These are phyloP conservation scores for Rhysida immarginata DNA, from an alignment of 1,140 invertebrate species.

Conservation along the genomic window DNA sequence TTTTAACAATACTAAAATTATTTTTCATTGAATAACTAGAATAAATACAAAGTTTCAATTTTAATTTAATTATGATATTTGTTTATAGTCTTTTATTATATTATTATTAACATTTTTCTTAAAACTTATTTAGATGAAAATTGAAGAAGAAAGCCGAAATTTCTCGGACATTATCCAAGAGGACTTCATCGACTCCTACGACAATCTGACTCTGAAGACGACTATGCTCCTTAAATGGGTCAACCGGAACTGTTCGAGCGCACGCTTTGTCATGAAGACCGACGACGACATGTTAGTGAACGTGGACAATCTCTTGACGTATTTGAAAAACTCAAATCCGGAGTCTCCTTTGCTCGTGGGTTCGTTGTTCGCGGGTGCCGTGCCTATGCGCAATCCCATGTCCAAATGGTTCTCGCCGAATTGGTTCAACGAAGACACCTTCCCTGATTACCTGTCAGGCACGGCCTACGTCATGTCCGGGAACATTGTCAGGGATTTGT, in stretches of 20 bases:
- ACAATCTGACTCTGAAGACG: conserved; percentile 26
- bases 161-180: conserved; percentile 20
- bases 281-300: conserved; percentile 26
- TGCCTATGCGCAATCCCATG: background rate
- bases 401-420: background rate
- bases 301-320: conserved; percentile 42
- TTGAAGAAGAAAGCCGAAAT: conserved; percentile 11
- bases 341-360: background rate
- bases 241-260: conserved; percentile 18
- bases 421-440: conserved; percentile 43
- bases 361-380: background rate
- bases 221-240: conserved; percentile 25
- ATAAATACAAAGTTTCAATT: too few species aligned
- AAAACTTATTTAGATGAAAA: too few species aligned
- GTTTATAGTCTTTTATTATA: too few species aligned
- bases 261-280: conserved; percentile 24
- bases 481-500: conserved; percentile 47
- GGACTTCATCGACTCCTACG: conserved; percentile 25
- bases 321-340: too few species aligned
- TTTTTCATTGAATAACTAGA: too few species aligned
- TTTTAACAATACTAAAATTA: too few species aligned
- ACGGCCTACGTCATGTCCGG: conserved; percentile 66
- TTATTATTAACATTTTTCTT: too few species aligned
- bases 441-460: conserved; percentile 70
- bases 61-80: too few species aligned